A percentile compares a stretch with the other conserved stretches of the same genome.
These are phyloP conservation scores for Gymnoscopelus microlampas DNA, from an alignment of 2,797 vertebrate species.

Conservation along the genomic window DNA sequence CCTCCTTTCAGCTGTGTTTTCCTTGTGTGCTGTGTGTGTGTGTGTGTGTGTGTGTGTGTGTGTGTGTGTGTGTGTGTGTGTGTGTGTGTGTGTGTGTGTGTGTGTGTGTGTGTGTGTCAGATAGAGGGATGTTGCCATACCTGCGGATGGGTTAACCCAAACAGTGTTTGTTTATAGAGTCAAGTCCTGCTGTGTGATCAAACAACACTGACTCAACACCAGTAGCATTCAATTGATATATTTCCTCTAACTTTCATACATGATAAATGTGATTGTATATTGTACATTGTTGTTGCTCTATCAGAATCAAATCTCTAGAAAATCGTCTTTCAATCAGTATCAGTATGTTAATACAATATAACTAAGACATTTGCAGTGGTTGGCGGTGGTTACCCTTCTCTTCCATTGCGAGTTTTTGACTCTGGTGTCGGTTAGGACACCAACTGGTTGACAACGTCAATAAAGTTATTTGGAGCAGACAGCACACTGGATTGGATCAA, in stretches of 20 bases:
- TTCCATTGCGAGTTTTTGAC: too few relatives aligned
- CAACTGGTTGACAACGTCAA: too few relatives aligned
- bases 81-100: neutral
- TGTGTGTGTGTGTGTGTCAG: conserved; percentile 15
- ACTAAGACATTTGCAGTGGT: too few relatives aligned
- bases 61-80: conserved; percentile 5
- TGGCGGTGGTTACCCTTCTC: too few relatives aligned
- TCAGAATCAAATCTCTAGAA: too few relatives aligned
- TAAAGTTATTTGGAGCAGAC: too few relatives aligned
- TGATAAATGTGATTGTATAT: neutral
- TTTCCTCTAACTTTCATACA: neutral
- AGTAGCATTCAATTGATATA: conserved; percentile 20
- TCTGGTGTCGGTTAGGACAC: too few relatives aligned
- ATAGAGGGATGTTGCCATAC: conserved; percentile 38
- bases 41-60: conserved; percentile 7
- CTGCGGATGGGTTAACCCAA: conserved; percentile 40
- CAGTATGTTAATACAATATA: too few relatives aligned
- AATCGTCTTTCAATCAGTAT: too few relatives aligned
- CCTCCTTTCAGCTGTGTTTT: conserved; percentile 71
- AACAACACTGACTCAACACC: conserved; percentile 41
- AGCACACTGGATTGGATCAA: too few relatives aligned
- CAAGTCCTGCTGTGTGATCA: conserved; percentile 55
- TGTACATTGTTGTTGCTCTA: too few relatives aligned
- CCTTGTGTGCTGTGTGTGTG: conserved; percentile 18
- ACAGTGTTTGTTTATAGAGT: conserved; percentile 45